phyloP scores from a whole-genome alignment of 1,140 invertebrate species.

The Phthorimaea operculella region DNA sequence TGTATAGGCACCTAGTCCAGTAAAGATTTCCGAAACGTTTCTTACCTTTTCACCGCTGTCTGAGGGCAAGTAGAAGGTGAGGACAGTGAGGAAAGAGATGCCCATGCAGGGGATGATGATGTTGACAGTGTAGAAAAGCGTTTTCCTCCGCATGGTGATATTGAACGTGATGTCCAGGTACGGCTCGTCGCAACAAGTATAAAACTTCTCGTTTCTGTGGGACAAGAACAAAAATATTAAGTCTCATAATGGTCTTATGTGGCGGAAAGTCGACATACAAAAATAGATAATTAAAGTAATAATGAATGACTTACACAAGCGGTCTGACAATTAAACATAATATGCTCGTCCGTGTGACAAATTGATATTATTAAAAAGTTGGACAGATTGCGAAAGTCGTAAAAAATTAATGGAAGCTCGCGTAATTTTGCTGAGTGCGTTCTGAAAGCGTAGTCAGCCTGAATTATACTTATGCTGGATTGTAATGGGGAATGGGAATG shows the following conservation, averaged over 20 bases:
- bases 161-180: conserved; percentile 99
- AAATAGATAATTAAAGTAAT: too few species aligned
- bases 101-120: conserved; percentile 98
- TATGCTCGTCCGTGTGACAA: neutral
- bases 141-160: conserved; percentile 97
- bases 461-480: neutral
- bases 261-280: too few species aligned
- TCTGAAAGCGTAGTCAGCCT: conserved; percentile 25
- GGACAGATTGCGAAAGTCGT: neutral
- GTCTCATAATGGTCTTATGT: too few species aligned
- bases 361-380: neutral
- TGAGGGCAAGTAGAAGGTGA: conserved; percentile 98
- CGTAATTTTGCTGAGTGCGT: conserved; percentile 37
- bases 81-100: conserved; percentile 97
- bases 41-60: conserved; percentile 99
- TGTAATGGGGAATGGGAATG: conserved; percentile 15
- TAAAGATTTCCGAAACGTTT: too few species aligned
- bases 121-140: conserved; percentile 97
- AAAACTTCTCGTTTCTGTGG: conserved; percentile 91
- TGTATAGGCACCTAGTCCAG: too few species aligned
- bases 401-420: neutral
- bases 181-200: conserved; percentile 96
- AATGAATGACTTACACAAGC: too few species aligned
- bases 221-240: conserved; percentile 9
- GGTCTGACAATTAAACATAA: too few species aligned